phyloP scores from a whole-genome alignment of 2,113 vertebrate species.

The Ariopsis seemanni region DNA sequence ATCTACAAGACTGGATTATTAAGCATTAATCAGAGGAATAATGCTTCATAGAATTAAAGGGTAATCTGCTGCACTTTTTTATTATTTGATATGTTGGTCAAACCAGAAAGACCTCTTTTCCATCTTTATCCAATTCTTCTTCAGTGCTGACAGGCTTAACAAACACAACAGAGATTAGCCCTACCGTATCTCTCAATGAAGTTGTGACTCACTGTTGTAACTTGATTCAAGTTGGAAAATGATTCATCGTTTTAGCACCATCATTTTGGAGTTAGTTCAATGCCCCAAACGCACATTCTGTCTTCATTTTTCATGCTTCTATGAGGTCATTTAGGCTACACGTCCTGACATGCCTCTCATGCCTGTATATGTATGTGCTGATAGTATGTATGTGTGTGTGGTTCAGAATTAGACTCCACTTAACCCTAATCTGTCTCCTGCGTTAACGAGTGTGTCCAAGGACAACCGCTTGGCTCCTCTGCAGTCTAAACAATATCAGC shows the following conservation, averaged over 20 bases:
- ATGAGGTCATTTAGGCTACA: constrained; percentile 38
- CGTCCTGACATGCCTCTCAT: constrained; percentile 47
- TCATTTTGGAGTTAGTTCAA: constrained; percentile 1
- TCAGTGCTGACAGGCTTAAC: neutral
- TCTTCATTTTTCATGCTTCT: constrained; percentile 29
- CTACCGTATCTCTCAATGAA: constrained; percentile 23
- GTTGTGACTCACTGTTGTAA: constrained; percentile 51
- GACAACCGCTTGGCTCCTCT: constrained; percentile 41
- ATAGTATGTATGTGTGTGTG: constrained; percentile 33
- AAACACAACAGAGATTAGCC: constrained; percentile 17
- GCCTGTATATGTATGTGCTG: neutral
- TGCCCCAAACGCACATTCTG: neutral
- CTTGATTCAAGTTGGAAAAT: constrained; percentile 57
- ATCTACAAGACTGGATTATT: neutral
- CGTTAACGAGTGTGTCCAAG: constrained; percentile 38
- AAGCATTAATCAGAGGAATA: constrained; percentile 6
- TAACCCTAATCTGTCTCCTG: constrained; percentile 33
- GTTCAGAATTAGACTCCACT: constrained; percentile 18
- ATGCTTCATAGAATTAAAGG: neutral
- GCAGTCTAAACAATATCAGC: constrained; percentile 46
- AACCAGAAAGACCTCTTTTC: constrained; percentile 34
- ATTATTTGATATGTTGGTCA: constrained; percentile 21
- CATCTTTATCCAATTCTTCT: neutral
- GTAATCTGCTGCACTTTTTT: neutral
- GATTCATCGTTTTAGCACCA: constrained; percentile 60